Percentiles rank a stretch among this genome's conserved stretches.
Conservation (phyloP, 2,797 vertebrate species). For the Acanthurus tractus region DNA sequence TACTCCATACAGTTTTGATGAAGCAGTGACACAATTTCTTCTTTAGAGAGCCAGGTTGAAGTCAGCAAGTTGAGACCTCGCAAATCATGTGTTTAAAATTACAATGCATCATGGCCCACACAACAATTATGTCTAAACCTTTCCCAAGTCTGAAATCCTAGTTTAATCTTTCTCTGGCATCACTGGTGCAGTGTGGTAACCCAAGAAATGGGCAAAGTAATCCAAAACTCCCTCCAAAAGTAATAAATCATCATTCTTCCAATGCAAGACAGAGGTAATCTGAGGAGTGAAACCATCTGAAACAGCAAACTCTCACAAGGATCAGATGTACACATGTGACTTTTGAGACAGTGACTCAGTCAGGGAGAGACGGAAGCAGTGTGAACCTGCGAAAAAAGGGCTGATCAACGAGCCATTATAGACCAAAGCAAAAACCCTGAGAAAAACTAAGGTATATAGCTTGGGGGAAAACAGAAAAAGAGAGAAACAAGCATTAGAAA, state of each 20-base stretch:
- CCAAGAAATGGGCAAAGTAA: slow-evolving; percentile 32
- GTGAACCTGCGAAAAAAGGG: slow-evolving; percentile 27
- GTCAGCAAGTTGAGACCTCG: slow-evolving; percentile 16
- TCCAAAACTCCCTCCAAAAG: slow-evolving; percentile 40
- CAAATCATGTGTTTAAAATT: slow-evolving; percentile 22
- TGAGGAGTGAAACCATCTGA: slow-evolving; percentile 63
- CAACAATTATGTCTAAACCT: slow-evolving; percentile 21
- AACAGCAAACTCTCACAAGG: slow-evolving; percentile 69
- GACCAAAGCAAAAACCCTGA: too few relatives aligned
- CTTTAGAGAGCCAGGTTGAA: slow-evolving; percentile 17
- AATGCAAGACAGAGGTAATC: slow-evolving; percentile 61
- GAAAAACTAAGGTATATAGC: not conserved
- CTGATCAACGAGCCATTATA: slow-evolving; percentile 26
- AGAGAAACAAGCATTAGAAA: slow-evolving; percentile 11
- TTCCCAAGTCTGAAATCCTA: slow-evolving; percentile 21
- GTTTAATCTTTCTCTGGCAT: slow-evolving; percentile 13
- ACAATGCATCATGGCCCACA: not conserved
- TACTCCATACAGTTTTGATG: not conserved
- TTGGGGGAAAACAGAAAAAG: not conserved
- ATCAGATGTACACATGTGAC: slow-evolving; percentile 64
- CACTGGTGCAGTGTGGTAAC: slow-evolving; percentile 13
- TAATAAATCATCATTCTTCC: slow-evolving; percentile 49
- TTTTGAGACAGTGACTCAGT: slow-evolving; percentile 49
- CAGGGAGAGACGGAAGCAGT: slow-evolving; percentile 32
- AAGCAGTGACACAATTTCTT: not conserved